Conservation (phyloP, 2,888 invertebrate species). For the Mechanitis messenoides region DNA sequence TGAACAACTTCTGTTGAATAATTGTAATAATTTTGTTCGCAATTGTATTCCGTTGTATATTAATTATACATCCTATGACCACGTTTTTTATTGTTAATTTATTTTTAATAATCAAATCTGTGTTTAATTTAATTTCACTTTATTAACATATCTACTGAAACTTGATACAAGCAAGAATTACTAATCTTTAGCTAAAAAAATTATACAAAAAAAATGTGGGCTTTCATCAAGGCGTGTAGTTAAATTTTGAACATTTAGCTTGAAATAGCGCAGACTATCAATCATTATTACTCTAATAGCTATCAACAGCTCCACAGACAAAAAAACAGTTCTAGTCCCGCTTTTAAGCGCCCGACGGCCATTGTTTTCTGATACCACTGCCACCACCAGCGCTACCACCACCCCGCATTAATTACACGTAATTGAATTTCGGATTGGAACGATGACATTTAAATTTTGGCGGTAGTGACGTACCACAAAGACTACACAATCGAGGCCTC, state of each 20-base stretch:
- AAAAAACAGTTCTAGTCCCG: slow-evolving; percentile 42
- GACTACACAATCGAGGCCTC: slow-evolving; percentile 66
- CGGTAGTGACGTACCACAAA: slow-evolving; percentile 73
- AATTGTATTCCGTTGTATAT: slow-evolving; percentile 47
- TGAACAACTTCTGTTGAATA: slow-evolving; percentile 57
- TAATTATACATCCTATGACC: slow-evolving; percentile 35
- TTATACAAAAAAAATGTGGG: not conserved
- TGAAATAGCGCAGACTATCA: slow-evolving; percentile 29
- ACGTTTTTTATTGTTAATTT: slow-evolving; percentile 8
- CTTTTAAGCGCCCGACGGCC: slow-evolving; percentile 54
- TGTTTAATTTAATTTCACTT: not conserved
- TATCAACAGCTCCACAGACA: slow-evolving; percentile 46
- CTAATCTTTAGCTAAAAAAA: not conserved
- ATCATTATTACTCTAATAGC: slow-evolving; percentile 39
- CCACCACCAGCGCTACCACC: slow-evolving; percentile 66
- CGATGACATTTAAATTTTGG: slow-evolving; percentile 79
- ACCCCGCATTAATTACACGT: slow-evolving; percentile 77
- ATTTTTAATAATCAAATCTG: not conserved
- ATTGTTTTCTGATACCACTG: slow-evolving; percentile 62
- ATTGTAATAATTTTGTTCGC: slow-evolving; percentile 36
- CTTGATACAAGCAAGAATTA: not conserved
- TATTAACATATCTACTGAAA: not conserved
- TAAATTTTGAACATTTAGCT: slow-evolving; percentile 31
- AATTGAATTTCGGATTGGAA: slow-evolving; percentile 82
- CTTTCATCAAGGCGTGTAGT: slow-evolving; percentile 22